Percentiles rank a stretch among this genome's conserved stretches.
Conservation (phyloP, 1,140 invertebrate genomes). For the Polypedilum pembai region DNA sequence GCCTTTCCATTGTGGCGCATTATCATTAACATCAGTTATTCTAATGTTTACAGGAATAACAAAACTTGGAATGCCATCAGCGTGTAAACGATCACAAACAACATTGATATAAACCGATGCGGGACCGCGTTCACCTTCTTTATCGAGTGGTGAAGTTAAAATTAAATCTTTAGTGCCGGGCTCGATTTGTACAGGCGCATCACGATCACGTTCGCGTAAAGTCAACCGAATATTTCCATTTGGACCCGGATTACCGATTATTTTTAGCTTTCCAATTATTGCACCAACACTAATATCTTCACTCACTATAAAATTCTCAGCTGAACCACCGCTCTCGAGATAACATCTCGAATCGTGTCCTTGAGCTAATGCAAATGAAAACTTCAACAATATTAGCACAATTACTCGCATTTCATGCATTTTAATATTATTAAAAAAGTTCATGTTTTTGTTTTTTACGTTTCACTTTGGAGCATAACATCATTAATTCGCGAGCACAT, state of each 20-base stretch:
- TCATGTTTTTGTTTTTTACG: slow-evolving; percentile 9
- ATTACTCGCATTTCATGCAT: slow-evolving; percentile 17
- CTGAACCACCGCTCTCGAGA: slow-evolving; percentile 78
- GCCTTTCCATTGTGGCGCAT: slow-evolving; percentile 74
- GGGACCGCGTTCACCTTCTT: slow-evolving; percentile 73
- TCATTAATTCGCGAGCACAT: not conserved
- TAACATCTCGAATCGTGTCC: slow-evolving; percentile 70
- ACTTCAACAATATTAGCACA: not conserved
- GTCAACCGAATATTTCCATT: slow-evolving; percentile 70
- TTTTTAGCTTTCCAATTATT: slow-evolving; percentile 63
- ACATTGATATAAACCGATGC: slow-evolving; percentile 78
- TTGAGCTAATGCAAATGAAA: not conserved
- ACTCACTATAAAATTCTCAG: slow-evolving; percentile 81
- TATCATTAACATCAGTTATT: slow-evolving; percentile 89
- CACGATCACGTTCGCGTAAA: slow-evolving; percentile 63
- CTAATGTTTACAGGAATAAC: slow-evolving; percentile 82
- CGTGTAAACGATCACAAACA: slow-evolving; percentile 67
- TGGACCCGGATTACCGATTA: slow-evolving; percentile 68
- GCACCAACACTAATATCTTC: slow-evolving; percentile 74
- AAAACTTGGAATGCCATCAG: slow-evolving; percentile 68
- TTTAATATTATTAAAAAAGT: not conserved
- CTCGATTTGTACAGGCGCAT: slow-evolving; percentile 67
- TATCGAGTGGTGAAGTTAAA: slow-evolving; percentile 67
- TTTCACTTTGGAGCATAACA: slow-evolving; percentile 6
- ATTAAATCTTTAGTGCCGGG: slow-evolving; percentile 74